phyloP scores from a whole-genome alignment of 2,888 invertebrate genomes.

The Synergus itoensis region DNA sequence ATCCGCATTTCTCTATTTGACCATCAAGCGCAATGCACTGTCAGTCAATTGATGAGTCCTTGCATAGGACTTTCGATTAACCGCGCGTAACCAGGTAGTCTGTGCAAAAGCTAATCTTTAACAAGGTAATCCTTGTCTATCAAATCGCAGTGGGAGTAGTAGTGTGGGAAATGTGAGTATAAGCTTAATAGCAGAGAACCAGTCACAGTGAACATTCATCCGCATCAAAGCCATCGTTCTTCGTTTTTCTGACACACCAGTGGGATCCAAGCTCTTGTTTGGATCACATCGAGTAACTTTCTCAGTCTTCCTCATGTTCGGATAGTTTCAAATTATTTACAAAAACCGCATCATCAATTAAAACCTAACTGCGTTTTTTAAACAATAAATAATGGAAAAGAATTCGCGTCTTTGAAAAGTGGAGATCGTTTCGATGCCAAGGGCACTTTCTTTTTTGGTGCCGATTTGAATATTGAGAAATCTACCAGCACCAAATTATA shows the following conservation, averaged over 20 bases:
- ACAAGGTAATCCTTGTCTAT: conserved; percentile 39
- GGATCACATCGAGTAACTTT: not conserved
- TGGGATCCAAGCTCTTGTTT: not conserved
- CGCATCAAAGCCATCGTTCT: conserved; percentile 15
- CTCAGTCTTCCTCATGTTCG: not conserved
- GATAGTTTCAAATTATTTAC: not conserved
- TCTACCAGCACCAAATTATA: not conserved
- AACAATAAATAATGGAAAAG: not conserved
- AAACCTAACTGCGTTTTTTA: not conserved
- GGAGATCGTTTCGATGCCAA: not conserved
- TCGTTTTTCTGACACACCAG: not conserved
- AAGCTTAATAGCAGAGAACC: conserved; percentile 58
- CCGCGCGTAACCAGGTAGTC: not conserved
- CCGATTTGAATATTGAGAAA: not conserved
- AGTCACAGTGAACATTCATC: conserved; percentile 55
- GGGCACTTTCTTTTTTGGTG: not conserved
- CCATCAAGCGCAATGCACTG: too few species aligned
- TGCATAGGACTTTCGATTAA: not conserved
- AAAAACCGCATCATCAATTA: not conserved
- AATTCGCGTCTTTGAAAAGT: not conserved
- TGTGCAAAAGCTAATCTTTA: not conserved
- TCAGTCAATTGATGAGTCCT: conserved; percentile 4
- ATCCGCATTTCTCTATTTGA: too few species aligned
- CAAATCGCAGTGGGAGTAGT: conserved; percentile 52
- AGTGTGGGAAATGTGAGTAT: conserved; percentile 66